Base-by-base conservation (phyloP, 2,113 vertebrate species). In the Psephotus haematonotus region DNA sequence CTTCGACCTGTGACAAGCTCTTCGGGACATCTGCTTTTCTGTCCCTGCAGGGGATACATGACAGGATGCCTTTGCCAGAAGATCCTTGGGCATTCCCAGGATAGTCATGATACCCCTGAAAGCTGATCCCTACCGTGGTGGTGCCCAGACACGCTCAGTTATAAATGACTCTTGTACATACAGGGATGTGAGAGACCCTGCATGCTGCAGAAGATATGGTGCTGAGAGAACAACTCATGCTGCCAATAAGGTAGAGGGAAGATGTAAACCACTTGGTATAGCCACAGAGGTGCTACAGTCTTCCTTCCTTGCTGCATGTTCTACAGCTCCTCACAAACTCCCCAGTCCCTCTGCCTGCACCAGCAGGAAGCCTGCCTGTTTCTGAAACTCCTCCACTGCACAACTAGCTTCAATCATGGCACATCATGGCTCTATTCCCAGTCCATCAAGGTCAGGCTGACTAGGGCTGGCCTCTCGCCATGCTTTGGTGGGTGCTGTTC, bases 381-480 rank as follows among this genome's bases (percentile, higher is more conserved):
- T 76, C 89, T 96, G 92, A 88, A 96, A 59, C 49, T 76, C 57
- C 80, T 91, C 88, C 91, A 89, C 3, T 0, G 4, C 47, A 69
- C 72, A 93, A 84, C 77, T 84, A 95, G 88, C 65, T 67, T 83
- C 67, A 89, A 0, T 65, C 92, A 93, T 92, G 96, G 96, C 70
- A 96, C 49, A 82, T 76, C 70, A 55, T 97, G 96, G 96, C 92
- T 91, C 52, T 53, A 24, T 94, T 94, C 96, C 96, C 95, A 96
- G 92, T 89, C 81, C 88, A 95, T 80, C 96, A 93, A 97, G 96
- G 96, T 94, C 96, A 96, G 89, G 74, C 93, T 89, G 88, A 87
- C 74, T 76, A 50, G 86, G 83, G 67, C 81, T 97, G 96, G 95
- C 91, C 81, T 63, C 65, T 49, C 0, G 62, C 96, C 96, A 87